Percentiles rank a stretch among this genome's conserved stretches.
phyloP scores from a whole-genome alignment of 1,140 invertebrate species.

The Scaptomyza montana region DNA sequence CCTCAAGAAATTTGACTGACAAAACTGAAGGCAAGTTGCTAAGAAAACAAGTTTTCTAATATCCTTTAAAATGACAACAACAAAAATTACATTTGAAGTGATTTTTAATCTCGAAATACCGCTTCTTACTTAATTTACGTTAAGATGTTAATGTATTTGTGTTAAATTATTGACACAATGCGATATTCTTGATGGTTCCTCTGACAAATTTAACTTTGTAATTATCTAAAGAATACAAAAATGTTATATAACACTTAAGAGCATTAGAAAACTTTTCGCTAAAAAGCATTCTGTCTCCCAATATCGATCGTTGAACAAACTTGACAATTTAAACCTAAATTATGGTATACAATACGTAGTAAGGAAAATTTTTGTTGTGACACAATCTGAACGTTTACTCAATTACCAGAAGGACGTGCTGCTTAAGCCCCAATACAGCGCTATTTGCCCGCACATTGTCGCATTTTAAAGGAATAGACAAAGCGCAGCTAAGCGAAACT shows the following conservation, averaged over 20 bases:
- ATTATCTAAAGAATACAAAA: not conserved
- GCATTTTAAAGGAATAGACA: slow-evolving; percentile 12
- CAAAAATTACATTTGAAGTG: too few relatives aligned
- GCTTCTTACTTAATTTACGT: too few relatives aligned
- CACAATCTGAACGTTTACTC: slow-evolving; percentile 4
- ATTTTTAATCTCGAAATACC: too few relatives aligned
- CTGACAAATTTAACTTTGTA: not conserved
- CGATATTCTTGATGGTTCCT: not conserved
- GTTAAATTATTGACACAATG: not conserved
- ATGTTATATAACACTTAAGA: not conserved
- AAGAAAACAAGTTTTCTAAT: too few relatives aligned
- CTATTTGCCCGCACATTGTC: not conserved
- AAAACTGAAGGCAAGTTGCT: too few relatives aligned
- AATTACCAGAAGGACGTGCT: slow-evolving; percentile 32
- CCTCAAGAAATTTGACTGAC: not conserved
- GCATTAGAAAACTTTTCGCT: not conserved
- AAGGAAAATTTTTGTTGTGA: not conserved
- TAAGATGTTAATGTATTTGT: not conserved
- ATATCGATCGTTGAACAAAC: not conserved
- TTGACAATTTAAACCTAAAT: slow-evolving; percentile 3
- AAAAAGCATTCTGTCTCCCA: not conserved
- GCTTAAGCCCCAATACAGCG: not conserved
- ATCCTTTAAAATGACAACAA: too few relatives aligned
- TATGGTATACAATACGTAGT: slow-evolving; percentile 1
- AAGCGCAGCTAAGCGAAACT: slow-evolving; percentile 51